phyloP scores from a whole-genome alignment of 2,113 vertebrate genomes.

The Pelvicachromis taeniatus region DNA sequence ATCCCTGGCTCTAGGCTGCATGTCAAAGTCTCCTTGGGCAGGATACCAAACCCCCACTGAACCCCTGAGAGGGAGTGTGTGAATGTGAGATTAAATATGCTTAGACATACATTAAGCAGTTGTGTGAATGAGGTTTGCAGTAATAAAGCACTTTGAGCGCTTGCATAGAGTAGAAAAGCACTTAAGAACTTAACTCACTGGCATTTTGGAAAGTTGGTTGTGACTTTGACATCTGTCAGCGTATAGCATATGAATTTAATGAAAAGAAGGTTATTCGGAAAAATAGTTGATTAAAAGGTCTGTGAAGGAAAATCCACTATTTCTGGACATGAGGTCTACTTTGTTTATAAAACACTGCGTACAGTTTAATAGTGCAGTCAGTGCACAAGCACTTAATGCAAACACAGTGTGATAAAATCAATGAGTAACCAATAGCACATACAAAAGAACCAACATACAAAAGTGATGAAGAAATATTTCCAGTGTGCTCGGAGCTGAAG shows the following conservation, averaged over 20 bases:
- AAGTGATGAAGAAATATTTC: conserved; percentile 20
- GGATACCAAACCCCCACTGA: accelerated
- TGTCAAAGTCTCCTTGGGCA: neutral
- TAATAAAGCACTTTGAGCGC: neutral
- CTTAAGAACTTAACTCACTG: neutral
- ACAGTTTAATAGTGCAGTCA: neutral
- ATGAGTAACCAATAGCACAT: neutral
- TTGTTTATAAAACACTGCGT: neutral
- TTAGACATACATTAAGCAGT: neutral
- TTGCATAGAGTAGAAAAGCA: neutral
- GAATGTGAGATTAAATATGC: neutral
- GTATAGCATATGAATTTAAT: neutral
- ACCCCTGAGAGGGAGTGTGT: neutral
- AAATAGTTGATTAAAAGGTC: neutral
- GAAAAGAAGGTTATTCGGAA: neutral
- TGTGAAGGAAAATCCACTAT: neutral
- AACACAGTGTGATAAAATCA: neutral
- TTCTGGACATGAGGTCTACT: neutral
- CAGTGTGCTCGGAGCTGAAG: neutral
- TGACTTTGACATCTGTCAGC: neutral
- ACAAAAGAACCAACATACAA: neutral
- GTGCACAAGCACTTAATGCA: neutral
- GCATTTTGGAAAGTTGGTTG: neutral
- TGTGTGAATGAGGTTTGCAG: neutral
- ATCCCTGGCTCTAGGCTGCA: neutral